These are phyloP conservation scores for Arctia plantaginis DNA, from an alignment of 2,888 invertebrate species.

Conservation along the genomic window DNA sequence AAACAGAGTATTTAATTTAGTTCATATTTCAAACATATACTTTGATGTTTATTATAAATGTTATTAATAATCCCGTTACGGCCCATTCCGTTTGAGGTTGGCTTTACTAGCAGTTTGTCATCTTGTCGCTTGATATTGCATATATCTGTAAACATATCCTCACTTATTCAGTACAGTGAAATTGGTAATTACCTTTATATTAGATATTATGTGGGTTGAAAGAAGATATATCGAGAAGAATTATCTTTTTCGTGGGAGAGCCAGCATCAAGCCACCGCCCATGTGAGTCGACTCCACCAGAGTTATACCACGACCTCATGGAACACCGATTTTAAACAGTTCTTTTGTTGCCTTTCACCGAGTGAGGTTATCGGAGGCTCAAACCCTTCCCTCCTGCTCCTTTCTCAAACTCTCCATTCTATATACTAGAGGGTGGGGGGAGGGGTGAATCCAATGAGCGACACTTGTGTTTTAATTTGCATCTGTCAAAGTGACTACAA, in stretches of 20 bases:
- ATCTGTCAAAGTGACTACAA: no score
- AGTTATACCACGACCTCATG: no score
- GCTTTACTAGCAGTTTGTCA: slow-evolving; percentile 16
- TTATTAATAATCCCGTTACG: slow-evolving; percentile 17
- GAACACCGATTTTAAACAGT: no score
- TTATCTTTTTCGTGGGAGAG: not conserved
- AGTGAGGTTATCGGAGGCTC: no score
- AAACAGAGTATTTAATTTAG: not conserved
- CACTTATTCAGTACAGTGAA: not conserved
- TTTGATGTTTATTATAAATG: slow-evolving; percentile 21
- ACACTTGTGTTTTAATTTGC: no score
- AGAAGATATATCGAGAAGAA: not conserved
- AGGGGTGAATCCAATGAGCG: no score
- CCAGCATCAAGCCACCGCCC: no score
- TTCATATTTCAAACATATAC: slow-evolving; percentile 19
- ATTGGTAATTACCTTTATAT: not conserved
- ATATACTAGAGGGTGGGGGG: no score
- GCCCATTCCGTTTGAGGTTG: slow-evolving; percentile 5
- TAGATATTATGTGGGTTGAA: not conserved
- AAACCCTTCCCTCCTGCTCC: no score
- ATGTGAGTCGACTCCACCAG: no score
- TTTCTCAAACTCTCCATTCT: no score
- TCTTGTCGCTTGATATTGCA: slow-evolving; percentile 18
- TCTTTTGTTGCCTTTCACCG: no score
- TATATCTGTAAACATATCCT: slow-evolving; percentile 4